A percentile compares a stretch with the other conserved stretches of the same genome.
These are phyloP conservation scores for Asteroscopus sphinx DNA, from an alignment of 2,888 invertebrate genomes.

Conservation along the genomic window DNA sequence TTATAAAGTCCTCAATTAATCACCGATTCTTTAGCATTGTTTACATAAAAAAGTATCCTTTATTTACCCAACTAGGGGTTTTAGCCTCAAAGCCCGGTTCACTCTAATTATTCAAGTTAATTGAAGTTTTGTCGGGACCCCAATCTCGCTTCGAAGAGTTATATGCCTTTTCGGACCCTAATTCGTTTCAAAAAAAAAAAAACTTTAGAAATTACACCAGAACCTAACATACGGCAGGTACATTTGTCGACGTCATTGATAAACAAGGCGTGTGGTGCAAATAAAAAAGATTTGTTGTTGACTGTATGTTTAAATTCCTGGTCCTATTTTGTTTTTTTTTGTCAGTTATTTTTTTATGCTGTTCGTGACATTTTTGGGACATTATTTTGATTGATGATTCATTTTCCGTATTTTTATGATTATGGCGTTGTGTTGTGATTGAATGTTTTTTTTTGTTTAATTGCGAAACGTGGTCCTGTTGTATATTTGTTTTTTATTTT, in stretches of 20 bases:
- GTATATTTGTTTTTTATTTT: slow-evolving; percentile 6
- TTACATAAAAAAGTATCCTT: slow-evolving; percentile 44
- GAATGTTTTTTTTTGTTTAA: slow-evolving; percentile 33
- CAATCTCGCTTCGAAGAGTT: slow-evolving; percentile 45
- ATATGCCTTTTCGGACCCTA: slow-evolving; percentile 39
- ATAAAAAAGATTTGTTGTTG: slow-evolving; percentile 28
- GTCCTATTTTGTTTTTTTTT: slow-evolving; percentile 4
- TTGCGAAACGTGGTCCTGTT: slow-evolving; percentile 3
- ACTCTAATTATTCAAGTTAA: slow-evolving; percentile 73
- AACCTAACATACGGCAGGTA: slow-evolving; percentile 9
- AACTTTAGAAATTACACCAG: slow-evolving; percentile 38
- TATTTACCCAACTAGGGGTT: slow-evolving; percentile 55
- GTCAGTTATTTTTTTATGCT: neutral
- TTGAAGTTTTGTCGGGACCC: slow-evolving; percentile 66
- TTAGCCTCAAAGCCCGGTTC: slow-evolving; percentile 48
- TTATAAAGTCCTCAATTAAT: slow-evolving; percentile 42
- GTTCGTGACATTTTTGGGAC: slow-evolving; percentile 23
- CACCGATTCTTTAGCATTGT: slow-evolving; percentile 45
- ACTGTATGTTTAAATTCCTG: too few species aligned
- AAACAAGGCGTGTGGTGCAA: slow-evolving; percentile 10
- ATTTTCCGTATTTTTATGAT: slow-evolving; percentile 40
- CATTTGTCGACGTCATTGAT: slow-evolving; percentile 12
- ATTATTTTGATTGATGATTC: slow-evolving; percentile 47
- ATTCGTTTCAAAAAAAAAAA: slow-evolving; percentile 48
- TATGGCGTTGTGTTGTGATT: slow-evolving; percentile 26